A percentile compares a stretch with the other conserved stretches of the same genome.
phyloP scores from a whole-genome alignment of 35 echinoderm and acorn worm genomes.

The Apostichopus parvimensis region DNA sequence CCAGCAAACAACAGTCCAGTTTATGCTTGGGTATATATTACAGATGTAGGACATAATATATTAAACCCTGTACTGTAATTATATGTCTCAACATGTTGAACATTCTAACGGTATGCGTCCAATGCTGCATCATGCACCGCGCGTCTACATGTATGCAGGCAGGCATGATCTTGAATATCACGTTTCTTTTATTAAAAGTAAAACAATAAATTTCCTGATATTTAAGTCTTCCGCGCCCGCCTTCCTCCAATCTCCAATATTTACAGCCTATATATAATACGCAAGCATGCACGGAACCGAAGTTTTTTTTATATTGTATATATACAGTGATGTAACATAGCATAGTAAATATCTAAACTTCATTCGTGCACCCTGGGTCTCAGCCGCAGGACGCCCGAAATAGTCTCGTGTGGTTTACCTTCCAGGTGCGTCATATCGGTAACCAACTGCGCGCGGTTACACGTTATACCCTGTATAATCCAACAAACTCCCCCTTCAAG shows the following conservation, averaged over 20 bases:
- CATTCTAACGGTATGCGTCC: too few relatives aligned
- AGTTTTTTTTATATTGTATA: neutral
- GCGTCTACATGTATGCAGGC: too few relatives aligned
- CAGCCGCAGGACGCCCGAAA: constrained; percentile 8
- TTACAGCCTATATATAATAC: neutral
- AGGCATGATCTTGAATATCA: neutral
- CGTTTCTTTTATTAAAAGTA: neutral
- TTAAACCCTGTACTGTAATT: too few relatives aligned
- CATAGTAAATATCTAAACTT: too few relatives aligned
- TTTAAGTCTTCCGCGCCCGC: neutral
- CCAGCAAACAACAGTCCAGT: too few relatives aligned
- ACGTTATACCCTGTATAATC: neutral
- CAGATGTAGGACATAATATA: too few relatives aligned
- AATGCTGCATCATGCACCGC: too few relatives aligned
- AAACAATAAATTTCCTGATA: neutral
- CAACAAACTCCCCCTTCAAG: too few relatives aligned
- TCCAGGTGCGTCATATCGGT: constrained; percentile 32
- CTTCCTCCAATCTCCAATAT: neutral
- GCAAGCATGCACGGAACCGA: neutral
- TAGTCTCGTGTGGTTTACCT: constrained; percentile 37
- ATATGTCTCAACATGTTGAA: too few relatives aligned
- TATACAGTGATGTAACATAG: too few relatives aligned
- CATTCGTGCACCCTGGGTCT: constrained; percentile 25
- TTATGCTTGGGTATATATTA: too few relatives aligned
- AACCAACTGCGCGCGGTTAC: constrained; percentile 11